A percentile compares a stretch with the other conserved stretches of the same genome.
Evolutionary conservation across 2,888 invertebrate species (phyloP).

Genomic region (Eupithecia subumbrata): DNA sequence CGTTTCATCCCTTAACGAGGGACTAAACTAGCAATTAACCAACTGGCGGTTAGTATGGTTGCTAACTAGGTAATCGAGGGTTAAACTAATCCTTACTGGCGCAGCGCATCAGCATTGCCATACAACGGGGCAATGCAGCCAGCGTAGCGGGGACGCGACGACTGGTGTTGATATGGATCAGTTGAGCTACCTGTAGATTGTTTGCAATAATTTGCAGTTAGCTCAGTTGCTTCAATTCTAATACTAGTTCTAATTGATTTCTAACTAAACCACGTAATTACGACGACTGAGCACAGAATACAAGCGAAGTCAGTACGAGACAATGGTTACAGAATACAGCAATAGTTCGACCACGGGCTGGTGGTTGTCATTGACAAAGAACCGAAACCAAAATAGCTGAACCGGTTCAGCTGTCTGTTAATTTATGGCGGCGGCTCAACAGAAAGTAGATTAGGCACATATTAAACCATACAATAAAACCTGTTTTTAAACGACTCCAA

Average conservation of each 20-base stretch:
- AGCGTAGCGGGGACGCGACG: too few relatives aligned
- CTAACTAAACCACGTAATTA: not conserved
- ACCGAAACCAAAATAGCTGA: conserved; percentile 38
- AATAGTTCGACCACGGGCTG: conserved; percentile 18
- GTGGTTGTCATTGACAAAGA: conserved; percentile 45
- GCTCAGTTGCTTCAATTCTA: too few relatives aligned
- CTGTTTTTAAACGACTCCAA: too few relatives aligned
- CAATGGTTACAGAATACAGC: not conserved
- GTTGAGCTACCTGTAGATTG: too few relatives aligned
- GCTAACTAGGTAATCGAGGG: not conserved
- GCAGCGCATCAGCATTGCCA: too few relatives aligned
- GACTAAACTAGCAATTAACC: not conserved
- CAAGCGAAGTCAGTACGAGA: not conserved
- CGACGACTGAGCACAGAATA: not conserved
- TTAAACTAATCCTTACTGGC: not conserved
- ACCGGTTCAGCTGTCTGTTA: conserved; percentile 28
- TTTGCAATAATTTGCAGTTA: too few relatives aligned
- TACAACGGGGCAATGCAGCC: too few relatives aligned
- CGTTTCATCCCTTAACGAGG: too few relatives aligned
- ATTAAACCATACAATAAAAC: not conserved
- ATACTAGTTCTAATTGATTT: not conserved
- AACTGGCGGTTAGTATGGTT: not conserved
- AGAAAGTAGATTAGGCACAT: not conserved
- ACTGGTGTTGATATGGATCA: too few relatives aligned
- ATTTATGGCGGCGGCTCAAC: conserved; percentile 6